Base-by-base conservation (phyloP, 2,797 vertebrate species). In the Austrolebias charrua region DNA sequence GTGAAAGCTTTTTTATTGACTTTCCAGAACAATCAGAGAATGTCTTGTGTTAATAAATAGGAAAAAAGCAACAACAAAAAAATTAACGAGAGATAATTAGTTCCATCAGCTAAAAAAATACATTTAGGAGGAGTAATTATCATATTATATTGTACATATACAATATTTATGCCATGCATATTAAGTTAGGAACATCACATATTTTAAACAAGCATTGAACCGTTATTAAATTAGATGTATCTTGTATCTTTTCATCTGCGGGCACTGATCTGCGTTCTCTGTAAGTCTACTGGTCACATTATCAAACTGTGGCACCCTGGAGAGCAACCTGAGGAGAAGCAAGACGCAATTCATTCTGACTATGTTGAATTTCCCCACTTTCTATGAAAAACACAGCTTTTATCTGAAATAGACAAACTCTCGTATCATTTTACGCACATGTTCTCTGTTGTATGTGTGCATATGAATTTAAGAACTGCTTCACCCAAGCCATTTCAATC, bases 1-100 rank as follows among this genome's bases (percentile, higher is more conserved):
- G 20, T 45, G 31, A 66, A 74, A 52, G 40, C 50, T 10, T 62
- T n/a, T 69, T 58, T 14, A 62, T 45, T 19, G 14, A 16, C 35
- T 33, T 4, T 15, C 18, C 14, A 55, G 10, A 70, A 63, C 19
- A 65, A 71, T 24, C 12, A 43, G 28, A 67, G 15, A 14, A 19
- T 18, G 28, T 4, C 12, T 31, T 12, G 38, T 18, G 19, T 56
- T 13, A 54, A 3, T 24, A 24, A 20, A 42, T 15, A 14, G 14
- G 14, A 50, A 40, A 50, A 28, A 47, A 35, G 28, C 14, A 61
- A 31, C 3, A 2, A 2, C 18, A n/a, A n/a, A n/a, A n/a, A n/a
- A n/a, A n/a, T n/a, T n/a, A n/a, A 53, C 7, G 29, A n/a, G 62
- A 18, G 15, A 44, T 24, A 5, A 44, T 15, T 10, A n/a, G 20